These are phyloP conservation scores for Meteorus colon DNA, from an alignment of 2,888 invertebrate genomes.

Conservation along the genomic window DNA sequence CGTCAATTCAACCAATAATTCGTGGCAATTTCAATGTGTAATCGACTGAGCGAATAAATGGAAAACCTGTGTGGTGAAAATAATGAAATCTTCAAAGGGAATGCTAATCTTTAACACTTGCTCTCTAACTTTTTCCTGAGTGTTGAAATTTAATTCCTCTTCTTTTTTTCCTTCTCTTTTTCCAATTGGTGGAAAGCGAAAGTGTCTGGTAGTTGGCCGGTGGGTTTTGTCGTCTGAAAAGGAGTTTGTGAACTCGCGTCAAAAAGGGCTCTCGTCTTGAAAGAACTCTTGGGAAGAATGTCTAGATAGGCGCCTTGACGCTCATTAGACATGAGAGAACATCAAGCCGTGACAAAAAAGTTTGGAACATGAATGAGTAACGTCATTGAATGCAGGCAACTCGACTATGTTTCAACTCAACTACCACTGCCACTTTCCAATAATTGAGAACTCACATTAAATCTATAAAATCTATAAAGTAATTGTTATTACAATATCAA, in stretches of 20 bases:
- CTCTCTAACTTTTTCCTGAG: not conserved
- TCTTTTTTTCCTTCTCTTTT: not conserved
- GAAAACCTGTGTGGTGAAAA: not conserved
- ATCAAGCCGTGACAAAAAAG: not conserved
- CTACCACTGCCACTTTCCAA: not conserved
- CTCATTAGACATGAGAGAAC: slow-evolving; percentile 4
- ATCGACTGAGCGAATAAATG: not conserved
- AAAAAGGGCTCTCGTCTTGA: slow-evolving; percentile 10
- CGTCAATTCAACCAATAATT: not conserved
- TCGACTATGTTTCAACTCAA: not conserved
- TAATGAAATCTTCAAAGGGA: not conserved
- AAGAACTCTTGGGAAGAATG: slow-evolving; percentile 10
- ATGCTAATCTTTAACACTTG: not conserved
- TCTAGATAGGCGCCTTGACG: slow-evolving; percentile 12
- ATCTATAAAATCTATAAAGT: not conserved
- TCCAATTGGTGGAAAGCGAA: not conserved
- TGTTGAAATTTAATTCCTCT: not conserved
- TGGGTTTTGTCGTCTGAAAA: not conserved
- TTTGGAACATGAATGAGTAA: not conserved
- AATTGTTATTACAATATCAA: too few relatives aligned
- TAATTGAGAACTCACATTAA: not conserved
- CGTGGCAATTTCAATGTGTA: not conserved
- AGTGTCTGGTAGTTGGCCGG: not conserved
- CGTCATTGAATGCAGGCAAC: slow-evolving; percentile 13
- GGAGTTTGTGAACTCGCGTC: slow-evolving; percentile 7